Conservation (phyloP, 2,113 vertebrate genomes). For the Brienomyrus longianalis region DNA sequence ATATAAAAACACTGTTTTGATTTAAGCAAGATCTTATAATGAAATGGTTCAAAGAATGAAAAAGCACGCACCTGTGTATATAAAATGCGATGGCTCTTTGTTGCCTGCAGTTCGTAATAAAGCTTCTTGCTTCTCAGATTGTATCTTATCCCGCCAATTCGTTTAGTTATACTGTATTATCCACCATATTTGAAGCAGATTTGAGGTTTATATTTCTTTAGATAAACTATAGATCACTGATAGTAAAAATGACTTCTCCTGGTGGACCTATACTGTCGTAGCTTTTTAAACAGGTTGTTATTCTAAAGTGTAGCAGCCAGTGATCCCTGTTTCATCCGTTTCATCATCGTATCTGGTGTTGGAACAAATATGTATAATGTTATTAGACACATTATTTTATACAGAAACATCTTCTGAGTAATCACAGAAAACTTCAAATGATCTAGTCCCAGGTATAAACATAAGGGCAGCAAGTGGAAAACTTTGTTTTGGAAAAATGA, state of each 20-base stretch:
- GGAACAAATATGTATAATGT: background rate
- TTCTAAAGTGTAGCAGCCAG: background rate
- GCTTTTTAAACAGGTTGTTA: background rate
- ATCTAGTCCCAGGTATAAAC: background rate
- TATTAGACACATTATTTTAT: background rate
- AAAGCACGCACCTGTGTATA: background rate
- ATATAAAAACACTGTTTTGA: background rate
- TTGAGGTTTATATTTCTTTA: background rate
- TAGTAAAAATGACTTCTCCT: background rate
- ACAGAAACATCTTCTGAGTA: background rate
- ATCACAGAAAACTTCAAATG: background rate
- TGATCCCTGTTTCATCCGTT: background rate
- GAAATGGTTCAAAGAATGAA: background rate
- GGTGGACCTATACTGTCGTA: background rate
- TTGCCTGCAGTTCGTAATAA: background rate
- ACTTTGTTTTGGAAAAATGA: constrained; percentile 29
- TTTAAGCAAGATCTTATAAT: background rate
- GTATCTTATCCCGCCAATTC: background rate
- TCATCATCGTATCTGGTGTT: background rate
- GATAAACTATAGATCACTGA: background rate
- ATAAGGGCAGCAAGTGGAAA: constrained; percentile 20
- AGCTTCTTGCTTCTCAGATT: background rate
- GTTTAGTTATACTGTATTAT: background rate
- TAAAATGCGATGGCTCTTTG: background rate
- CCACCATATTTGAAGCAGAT: background rate